Base-by-base conservation (phyloP, 2,797 vertebrate genomes). In the Gouania willdenowi region DNA sequence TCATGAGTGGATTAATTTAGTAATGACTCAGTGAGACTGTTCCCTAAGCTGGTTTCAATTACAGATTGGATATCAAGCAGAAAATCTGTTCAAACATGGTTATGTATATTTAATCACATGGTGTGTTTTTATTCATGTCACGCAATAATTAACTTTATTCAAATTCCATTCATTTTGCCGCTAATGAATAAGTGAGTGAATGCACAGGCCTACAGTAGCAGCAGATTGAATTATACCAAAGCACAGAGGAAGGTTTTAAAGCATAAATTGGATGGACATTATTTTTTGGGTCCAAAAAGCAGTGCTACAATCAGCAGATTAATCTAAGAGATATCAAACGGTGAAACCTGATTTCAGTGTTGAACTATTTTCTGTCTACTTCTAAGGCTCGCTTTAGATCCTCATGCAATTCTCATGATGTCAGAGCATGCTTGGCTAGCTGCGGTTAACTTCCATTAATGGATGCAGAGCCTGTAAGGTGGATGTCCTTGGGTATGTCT, bases 371-470 rank as follows among this genome's bases (percentile, higher is more conserved):
- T 28, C 26, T 10, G 38, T 26, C 21, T 3, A 12, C 9, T 21
- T 26, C 47, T 21, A 31, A 27, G 33, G 3, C 40, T 43, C 17
- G 14, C 40, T 40, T 42, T 48, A 28, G 44, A 66, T 57, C 51
- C 34, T 78, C 64, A 69, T 71, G 51, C 53, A 61, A 55, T 56
- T 50, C 46, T 75, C 55, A 75, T 63, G 63, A 69, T 39, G 41
- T 69, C 55, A 41, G 55, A 8, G 24, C 41, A 59, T 12, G 71
- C 59, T 44, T 44, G 62, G 71, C 62, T 66, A 24, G 50, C 47
- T 38, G 47, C 25, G 10, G 54, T 80, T 76, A 66, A 11, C 51
- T 38, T 33, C 62, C 44, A 53, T 71, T 74, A 72, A 53, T 43
- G 52, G 46, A 41, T 34, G 39, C 7, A 36, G 38, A 4, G 26